Base-by-base conservation (phyloP, 2,888 invertebrate genomes). In the Mythimna ferrago region DNA sequence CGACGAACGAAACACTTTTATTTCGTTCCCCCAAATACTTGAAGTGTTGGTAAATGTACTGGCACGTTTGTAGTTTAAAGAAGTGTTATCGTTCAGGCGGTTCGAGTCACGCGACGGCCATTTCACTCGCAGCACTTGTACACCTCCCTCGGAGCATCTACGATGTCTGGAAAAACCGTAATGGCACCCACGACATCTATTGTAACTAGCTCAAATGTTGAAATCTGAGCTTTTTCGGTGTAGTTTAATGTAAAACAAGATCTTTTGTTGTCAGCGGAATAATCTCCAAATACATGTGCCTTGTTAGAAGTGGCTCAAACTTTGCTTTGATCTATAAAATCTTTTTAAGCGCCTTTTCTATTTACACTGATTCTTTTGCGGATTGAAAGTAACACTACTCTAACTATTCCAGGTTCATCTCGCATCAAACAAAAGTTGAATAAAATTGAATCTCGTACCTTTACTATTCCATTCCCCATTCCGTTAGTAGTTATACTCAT, bases 81-180 rank as follows among this genome's bases (percentile, higher is more conserved):
- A 80, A 83, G 72, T 85, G 80, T 84, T 84, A 84, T 84, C 84
- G 84, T 73, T 75, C 68, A 76, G 67, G 61, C 67, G 71, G 74
- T 68, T 76, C 44, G 61, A 84, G 84, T 86, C 86, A 86, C 85
- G 84, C 85, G 81, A 85, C 66, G 44, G 57, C 66, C 66, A 81
- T 84, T 78, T 83, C 68, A 66, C 70, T 64, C 72, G 82, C 62
- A 68, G 68, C 57, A 71, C 61, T 71, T 66, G 66, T 70, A 65
- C 74, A 66, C 63, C 73, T 71, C 60, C 73, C 67, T 57, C 74
- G 60, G 72, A 84, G 60, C 66, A 77, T 82, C 77, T 71, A 77
- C 78, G 54, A 77, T 76, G 75, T 76, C 75, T 82, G 62, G 70
- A 53, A 51, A 73, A 74, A 68, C 76, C 38, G 75, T 79, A 71